Percentiles rank a stretch among this genome's conserved stretches.
These are phyloP conservation scores for Hylaea fasciaria DNA, from an alignment of 2,888 invertebrate species.

Conservation along the genomic window DNA sequence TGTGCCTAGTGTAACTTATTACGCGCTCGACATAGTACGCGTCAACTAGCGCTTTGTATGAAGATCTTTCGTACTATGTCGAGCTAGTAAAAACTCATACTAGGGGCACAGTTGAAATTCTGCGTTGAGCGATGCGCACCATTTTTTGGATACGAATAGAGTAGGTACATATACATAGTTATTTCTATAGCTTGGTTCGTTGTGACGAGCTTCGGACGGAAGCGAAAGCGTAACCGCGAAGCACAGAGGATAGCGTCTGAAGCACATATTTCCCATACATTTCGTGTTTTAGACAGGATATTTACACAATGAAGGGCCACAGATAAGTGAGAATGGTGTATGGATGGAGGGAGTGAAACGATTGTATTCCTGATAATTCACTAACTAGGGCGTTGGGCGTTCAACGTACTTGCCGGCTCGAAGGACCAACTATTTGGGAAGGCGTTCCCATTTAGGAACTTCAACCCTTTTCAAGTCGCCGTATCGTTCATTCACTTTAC, in stretches of 20 bases:
- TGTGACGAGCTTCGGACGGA: constrained; percentile 38
- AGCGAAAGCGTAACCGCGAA: constrained; percentile 61
- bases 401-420: not conserved
- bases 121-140: not conserved
- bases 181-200: constrained; percentile 6
- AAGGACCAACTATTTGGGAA: constrained; percentile 1
- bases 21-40: too few relatives aligned
- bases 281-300: constrained; percentile 41
- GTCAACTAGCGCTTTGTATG: too few relatives aligned
- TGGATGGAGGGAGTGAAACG: constrained; percentile 50
- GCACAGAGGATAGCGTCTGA: constrained; percentile 55
- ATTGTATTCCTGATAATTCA: constrained; percentile 46
- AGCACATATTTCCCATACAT: constrained; percentile 41
- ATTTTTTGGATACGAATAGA: constrained; percentile 3
- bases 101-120: too few relatives aligned
- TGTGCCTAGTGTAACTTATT: too few relatives aligned
- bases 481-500: too few relatives aligned
- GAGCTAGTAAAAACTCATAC: not conserved
- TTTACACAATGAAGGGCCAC: constrained; percentile 54
- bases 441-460: not conserved
- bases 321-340: constrained; percentile 56
- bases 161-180: constrained; percentile 8
- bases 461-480: too few relatives aligned
- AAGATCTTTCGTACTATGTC: too few relatives aligned
- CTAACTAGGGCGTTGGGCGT: not conserved